Conservation (phyloP, 1,140 invertebrate species). For the Cyphomyrmex costatus region DNA sequence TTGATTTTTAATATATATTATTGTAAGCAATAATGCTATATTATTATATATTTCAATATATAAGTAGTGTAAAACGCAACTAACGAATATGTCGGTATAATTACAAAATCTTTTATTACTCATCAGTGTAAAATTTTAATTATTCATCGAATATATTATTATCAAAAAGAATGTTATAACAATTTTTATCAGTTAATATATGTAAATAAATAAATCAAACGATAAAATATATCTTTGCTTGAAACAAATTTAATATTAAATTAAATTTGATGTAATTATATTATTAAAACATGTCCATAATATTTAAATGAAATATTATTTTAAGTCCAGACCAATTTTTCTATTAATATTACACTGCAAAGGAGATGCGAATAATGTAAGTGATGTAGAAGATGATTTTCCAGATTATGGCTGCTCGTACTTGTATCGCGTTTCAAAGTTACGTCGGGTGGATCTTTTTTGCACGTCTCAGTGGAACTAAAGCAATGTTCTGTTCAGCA, state of each 20-base stretch:
- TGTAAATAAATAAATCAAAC: not conserved
- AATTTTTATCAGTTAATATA: not conserved
- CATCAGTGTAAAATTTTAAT: too few species aligned
- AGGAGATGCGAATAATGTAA: not conserved
- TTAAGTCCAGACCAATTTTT: not conserved
- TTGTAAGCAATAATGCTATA: not conserved
- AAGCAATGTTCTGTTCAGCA: slow-evolving; percentile 32
- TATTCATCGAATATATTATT: too few species aligned
- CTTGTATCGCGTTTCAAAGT: slow-evolving; percentile 41
- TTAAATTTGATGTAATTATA: too few species aligned
- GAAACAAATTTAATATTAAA: not conserved
- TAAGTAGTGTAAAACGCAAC: not conserved
- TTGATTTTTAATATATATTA: not conserved
- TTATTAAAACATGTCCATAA: not conserved
- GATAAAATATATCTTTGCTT: not conserved
- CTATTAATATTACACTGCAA: not conserved
- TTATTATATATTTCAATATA: not conserved
- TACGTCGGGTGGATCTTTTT: slow-evolving; percentile 35
- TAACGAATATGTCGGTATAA: not conserved
- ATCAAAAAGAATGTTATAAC: not conserved
- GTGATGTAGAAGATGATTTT: slow-evolving; percentile 27
- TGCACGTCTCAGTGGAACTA: slow-evolving; percentile 21
- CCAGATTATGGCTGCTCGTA: not conserved
- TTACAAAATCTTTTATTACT: not conserved
- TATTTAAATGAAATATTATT: not conserved